phyloP scores from a whole-genome alignment of 2,113 vertebrate species.

The Forbesichthys agassizii region DNA sequence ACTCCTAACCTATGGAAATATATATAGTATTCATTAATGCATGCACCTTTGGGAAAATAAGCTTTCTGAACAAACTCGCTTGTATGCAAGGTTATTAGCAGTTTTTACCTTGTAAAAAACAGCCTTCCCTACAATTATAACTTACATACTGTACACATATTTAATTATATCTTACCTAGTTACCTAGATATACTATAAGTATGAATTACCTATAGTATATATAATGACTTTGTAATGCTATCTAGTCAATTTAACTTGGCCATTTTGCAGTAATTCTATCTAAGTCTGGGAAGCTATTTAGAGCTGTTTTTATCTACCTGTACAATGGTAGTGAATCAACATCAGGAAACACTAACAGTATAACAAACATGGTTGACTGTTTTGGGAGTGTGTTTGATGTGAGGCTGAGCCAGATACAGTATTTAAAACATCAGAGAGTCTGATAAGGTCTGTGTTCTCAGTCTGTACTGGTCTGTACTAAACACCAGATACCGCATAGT shows the following conservation, averaged over 20 bases:
- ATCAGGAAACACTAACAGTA: not conserved
- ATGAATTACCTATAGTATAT: no score
- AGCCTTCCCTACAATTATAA: no score
- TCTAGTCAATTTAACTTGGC: no score
- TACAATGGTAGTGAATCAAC: no score
- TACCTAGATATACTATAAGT: no score
- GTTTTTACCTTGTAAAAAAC: not conserved
- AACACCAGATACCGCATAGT: slow-evolving; percentile 43
- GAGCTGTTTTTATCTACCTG: not conserved
- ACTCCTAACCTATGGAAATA: slow-evolving; percentile 31
- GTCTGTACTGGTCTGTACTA: slow-evolving; percentile 20
- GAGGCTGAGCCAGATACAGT: not conserved
- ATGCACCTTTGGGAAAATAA: not conserved
- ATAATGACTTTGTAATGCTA: no score
- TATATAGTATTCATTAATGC: slow-evolving; percentile 1
- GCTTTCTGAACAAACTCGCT: slow-evolving; percentile 10
- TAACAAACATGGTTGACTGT: not conserved
- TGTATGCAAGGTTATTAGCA: not conserved
- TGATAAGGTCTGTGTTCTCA: slow-evolving; percentile 26
- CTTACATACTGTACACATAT: no score
- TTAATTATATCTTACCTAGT: no score
- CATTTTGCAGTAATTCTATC: no score
- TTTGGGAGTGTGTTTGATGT: slow-evolving; percentile 14
- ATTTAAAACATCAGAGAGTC: slow-evolving; percentile 13
- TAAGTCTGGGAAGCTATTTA: no score